A percentile compares a stretch with the other conserved stretches of the same genome.
phyloP scores from a whole-genome alignment of 2,888 invertebrate species.

The Hirtodrosophila histrioides region DNA sequence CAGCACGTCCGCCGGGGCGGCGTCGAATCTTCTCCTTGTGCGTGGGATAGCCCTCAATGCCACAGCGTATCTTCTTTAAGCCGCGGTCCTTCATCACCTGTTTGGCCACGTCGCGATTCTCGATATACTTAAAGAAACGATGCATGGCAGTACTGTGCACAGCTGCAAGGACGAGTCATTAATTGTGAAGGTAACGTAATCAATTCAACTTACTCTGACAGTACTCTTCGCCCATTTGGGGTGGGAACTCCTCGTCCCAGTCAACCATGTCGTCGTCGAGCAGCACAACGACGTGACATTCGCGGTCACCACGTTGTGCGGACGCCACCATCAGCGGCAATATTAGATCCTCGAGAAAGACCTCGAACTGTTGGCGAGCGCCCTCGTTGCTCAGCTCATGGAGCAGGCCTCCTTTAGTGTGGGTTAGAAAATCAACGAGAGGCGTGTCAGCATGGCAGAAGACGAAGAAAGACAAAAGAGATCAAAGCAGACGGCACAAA shows the following conservation, averaged over 20 bases:
- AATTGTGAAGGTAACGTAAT: no score
- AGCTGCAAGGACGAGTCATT: conserved; percentile 85
- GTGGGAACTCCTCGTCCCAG: conserved; percentile 99
- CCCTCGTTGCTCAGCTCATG: conserved; percentile 99
- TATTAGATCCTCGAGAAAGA: conserved; percentile 97
- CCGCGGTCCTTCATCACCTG: conserved; percentile 99
- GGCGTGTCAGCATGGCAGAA: conserved; percentile 55
- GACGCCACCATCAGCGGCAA: conserved; percentile 98
- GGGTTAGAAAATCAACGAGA: conserved; percentile 51
- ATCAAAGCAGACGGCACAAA: conserved; percentile 63
- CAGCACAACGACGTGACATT: conserved; percentile 98
- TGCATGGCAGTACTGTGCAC: conserved; percentile 98
- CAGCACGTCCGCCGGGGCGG: conserved; percentile 96
- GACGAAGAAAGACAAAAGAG: conserved; percentile 30
- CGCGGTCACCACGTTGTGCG: conserved; percentile 96
- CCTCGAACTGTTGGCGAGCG: conserved; percentile 98
- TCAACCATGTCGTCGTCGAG: conserved; percentile 97
- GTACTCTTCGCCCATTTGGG: conserved; percentile 99
- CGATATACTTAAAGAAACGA: conserved; percentile 99
- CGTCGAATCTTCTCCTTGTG: conserved; percentile 99
- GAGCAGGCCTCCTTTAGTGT: conserved; percentile 90
- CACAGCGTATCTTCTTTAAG: conserved; percentile 98
- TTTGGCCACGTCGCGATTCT: conserved; percentile 99
- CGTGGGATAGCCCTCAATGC: conserved; percentile 99
- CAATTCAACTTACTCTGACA: conserved; percentile 90